phyloP scores from a whole-genome alignment of 2,113 vertebrate genomes.

The Sinocyclocheilus maitianheensis region DNA sequence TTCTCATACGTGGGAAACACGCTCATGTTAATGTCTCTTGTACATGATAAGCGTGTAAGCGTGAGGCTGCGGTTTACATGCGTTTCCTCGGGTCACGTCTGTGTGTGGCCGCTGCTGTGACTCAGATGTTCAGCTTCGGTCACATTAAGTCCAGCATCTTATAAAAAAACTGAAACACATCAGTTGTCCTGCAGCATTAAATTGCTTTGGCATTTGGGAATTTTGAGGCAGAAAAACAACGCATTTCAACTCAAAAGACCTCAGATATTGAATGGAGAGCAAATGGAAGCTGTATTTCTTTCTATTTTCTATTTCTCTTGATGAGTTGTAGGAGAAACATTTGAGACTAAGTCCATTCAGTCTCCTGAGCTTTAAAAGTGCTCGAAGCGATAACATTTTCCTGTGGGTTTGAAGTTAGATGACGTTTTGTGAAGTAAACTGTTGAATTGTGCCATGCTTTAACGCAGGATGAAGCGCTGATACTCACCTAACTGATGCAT shows the following conservation, averaged over 20 bases:
- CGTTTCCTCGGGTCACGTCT: conserved; percentile 8
- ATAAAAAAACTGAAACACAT: conserved; percentile 5
- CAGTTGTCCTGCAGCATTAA: background rate
- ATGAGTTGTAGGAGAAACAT: background rate
- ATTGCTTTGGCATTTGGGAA: background rate
- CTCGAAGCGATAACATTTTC: background rate
- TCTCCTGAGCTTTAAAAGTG: background rate
- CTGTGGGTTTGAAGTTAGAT: background rate
- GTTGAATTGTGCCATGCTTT: no score
- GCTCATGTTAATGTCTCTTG: background rate
- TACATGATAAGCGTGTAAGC: background rate
- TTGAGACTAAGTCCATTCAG: background rate
- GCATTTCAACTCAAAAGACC: background rate
- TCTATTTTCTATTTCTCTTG: background rate
- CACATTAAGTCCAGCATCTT: conserved; percentile 11
- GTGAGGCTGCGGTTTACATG: background rate
- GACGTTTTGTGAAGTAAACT: background rate
- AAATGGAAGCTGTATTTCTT: no score
- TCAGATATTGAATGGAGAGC: background rate
- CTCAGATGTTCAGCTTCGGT: conserved; percentile 5
- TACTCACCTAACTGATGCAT: conserved; percentile 22
- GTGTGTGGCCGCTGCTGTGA: conserved; percentile 23
- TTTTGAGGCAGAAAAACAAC: background rate
- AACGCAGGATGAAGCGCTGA: background rate
- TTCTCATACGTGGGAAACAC: background rate